Conservation (phyloP, 1,140 invertebrate genomes). For the Drosophila equinoxialis region DNA sequence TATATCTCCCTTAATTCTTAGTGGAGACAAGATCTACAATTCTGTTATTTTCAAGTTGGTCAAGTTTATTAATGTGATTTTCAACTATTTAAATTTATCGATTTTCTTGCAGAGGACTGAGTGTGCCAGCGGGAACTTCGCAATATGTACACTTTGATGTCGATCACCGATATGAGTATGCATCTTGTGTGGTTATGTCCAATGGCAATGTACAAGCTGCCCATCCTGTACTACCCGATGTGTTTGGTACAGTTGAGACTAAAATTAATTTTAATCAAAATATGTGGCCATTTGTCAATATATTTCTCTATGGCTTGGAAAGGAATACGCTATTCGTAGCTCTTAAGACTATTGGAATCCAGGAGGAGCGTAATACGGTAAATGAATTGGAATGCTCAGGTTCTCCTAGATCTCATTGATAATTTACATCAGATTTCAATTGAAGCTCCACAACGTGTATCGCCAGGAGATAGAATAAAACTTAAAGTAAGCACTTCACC, state of each 20-base stretch:
- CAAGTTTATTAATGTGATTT: no score
- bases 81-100: no score
- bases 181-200: conserved; percentile 11
- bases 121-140: not conserved
- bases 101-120: no score
- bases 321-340: not conserved
- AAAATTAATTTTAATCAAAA: not conserved
- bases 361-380: conserved; percentile 12
- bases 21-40: no score
- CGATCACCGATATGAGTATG: not conserved
- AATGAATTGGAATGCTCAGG: not conserved
- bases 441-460: not conserved
- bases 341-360: not conserved
- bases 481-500: conserved; percentile 7
- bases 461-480: conserved; percentile 15
- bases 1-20: no score
- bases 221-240: not conserved
- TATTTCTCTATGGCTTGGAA: conserved; percentile 26
- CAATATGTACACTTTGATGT: conserved; percentile 7
- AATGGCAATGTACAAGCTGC: conserved; percentile 17
- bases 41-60: no score
- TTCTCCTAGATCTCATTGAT: not conserved
- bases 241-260: not conserved
- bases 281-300: conserved; percentile 29
- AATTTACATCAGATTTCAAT: conserved; percentile 7